Percentiles rank a stretch among this genome's conserved stretches.
Evolutionary conservation across 2,113 vertebrate species (phyloP).

Genomic region (Lagopus leucura): DNA sequence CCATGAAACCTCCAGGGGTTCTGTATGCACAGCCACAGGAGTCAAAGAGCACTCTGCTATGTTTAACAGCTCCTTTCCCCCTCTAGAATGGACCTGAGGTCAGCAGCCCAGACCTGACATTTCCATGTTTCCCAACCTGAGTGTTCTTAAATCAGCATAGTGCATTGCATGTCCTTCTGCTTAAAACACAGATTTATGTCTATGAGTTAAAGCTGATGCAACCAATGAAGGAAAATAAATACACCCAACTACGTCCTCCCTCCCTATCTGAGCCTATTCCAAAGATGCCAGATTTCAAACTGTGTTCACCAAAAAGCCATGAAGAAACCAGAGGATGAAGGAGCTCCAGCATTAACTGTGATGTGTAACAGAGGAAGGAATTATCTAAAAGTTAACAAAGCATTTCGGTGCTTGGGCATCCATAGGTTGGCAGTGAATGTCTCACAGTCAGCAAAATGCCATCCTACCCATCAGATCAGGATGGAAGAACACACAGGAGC

Average conservation of each 20-base stretch:
- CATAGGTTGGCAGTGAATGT: neutral
- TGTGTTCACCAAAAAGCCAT: neutral
- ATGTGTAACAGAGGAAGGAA: neutral
- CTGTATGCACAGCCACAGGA: neutral
- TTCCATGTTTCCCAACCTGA: neutral
- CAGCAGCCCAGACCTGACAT: neutral
- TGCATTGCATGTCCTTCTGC: neutral
- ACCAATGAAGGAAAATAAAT: neutral
- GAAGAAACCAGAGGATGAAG: neutral
- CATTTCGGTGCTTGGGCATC: neutral
- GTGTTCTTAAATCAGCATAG: neutral
- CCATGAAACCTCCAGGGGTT: neutral
- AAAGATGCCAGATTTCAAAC: neutral
- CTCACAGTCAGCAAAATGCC: neutral
- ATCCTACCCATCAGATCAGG: neutral
- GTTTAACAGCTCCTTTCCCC: neutral
- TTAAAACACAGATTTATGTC: neutral
- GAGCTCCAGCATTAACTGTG: neutral
- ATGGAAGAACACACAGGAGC: neutral
- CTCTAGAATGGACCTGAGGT: neutral
- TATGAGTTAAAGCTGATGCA: neutral
- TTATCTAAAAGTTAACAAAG: neutral
- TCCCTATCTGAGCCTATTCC: neutral
- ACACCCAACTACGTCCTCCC: neutral
- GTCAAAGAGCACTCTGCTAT: neutral